Evolutionary conservation across 2,888 invertebrate species (phyloP), one percentile per base, ranked within the genome.

Genomic region (Dynastes maya): DNA sequence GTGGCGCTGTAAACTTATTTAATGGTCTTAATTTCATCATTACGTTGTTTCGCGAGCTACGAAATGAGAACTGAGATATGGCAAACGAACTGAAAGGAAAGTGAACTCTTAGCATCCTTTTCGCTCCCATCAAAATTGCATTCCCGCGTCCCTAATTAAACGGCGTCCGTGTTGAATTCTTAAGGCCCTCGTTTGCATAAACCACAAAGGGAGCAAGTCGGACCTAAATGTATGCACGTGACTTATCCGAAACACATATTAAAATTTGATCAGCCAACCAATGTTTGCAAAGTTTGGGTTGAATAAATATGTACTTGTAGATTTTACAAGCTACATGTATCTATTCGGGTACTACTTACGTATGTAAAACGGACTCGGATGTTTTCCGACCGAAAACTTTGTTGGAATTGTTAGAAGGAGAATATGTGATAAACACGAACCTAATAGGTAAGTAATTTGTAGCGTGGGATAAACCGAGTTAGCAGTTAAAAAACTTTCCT

Each of bases 81-180:
- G 45, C 65, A 67, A 67, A 67, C 65, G 65, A 67, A 67, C 65
- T 67, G 65, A 67, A 45, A 67, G 45, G 65, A 40, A 67, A 67
- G 40, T 45, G 13, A 67, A 22, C 65, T 67, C 45, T 67, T 45
- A 9, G 65, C 65, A 22, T 37, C 45, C 65, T 67, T 58, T 22
- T 58, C 55, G 16, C 22, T 22, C 22, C 45, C 16, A 67, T 67
- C 40, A 67, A 67, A 67, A 67, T 67, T 45, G 65, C 65, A 67
- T 67, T 67, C 45, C 16, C 16, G 6, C 40, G 65, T 22, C 40
- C n/a, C 45, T 67, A 67, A 67, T 67, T 67, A 45, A 67, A 16
- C 40, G 65, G 45, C 45, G 65, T 6, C 22, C 6, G 55, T 58
- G 16, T 58, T 58, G 55, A 58, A 58, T 58, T 58, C 55, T 58